Evolutionary conservation across 2,888 invertebrate genomes (phyloP).

Genomic region (Tetropium fuscum): DNA sequence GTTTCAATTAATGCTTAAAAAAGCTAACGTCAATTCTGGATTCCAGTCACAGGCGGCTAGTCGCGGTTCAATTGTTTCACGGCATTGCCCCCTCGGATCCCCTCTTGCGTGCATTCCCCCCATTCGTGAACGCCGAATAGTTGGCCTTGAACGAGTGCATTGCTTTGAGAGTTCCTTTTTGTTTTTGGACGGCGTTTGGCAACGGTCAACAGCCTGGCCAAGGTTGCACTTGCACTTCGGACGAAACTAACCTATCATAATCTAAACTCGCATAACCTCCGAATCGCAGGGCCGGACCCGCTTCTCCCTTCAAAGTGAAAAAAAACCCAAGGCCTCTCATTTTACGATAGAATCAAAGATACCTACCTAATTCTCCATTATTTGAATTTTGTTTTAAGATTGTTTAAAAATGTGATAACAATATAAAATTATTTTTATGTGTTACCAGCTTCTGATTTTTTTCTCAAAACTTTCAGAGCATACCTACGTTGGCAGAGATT

Average conservation of each 20-base stretch:
- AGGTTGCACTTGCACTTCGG: constrained; percentile 59
- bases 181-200: constrained; percentile 66
- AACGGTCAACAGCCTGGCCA: constrained; percentile 67
- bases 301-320: background rate
- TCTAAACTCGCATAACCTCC: constrained; percentile 60
- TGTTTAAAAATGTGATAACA: no score
- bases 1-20: constrained; percentile 65
- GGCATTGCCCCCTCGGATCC: constrained; percentile 54
- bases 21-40: constrained; percentile 64
- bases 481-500: no score
- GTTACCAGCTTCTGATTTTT: no score
- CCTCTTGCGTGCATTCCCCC: constrained; percentile 49
- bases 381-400: no score
- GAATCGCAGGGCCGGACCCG: constrained; percentile 47
- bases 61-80: constrained; percentile 67
- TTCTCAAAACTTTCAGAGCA: no score
- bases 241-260: constrained; percentile 66
- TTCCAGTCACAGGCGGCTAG: constrained; percentile 65
- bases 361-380: no score
- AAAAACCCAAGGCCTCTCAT: no score
- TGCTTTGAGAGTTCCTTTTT: constrained; percentile 66
- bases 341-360: no score
- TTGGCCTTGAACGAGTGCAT: constrained; percentile 68
- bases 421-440: no score
- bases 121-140: constrained; percentile 63